Base-by-base conservation (phyloP, 2,113 vertebrate species). In the Gulo gulo region DNA sequence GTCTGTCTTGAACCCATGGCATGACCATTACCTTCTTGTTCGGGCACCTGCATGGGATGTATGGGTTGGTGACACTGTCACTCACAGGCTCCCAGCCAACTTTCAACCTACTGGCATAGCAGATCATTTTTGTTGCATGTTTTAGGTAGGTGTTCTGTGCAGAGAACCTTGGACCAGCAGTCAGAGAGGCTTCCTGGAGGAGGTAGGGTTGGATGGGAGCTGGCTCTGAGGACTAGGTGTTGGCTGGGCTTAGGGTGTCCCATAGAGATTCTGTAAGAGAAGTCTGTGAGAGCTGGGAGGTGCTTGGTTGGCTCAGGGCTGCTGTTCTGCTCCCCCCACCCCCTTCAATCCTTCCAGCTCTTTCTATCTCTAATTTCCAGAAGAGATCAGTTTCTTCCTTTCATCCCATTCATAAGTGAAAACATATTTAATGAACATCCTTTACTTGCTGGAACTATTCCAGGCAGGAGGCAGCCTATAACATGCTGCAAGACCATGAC, bases 31-130 rank as follows among this genome's bases (percentile, higher is more conserved):
- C 52, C 31, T 78, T 88, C 11, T 29, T 65, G 1, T 42, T 71
- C 14, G n/a, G 1, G 1, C 4, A 45, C 15, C 2, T 15, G 1
- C 16, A 7, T 34, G 45, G 50, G 12, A 7, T 50, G 82, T 39
- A 24, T 11, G 36, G 31, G 52, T 47, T 52, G 39, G 39, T 13
- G 55, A 92, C 55, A 31, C 16, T 63, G 45, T 74, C 15, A 39
- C 15, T 57, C 18, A 1, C 15, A 52, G 84, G 34, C 52, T 79
- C 3, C 31, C 45, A 24, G 67, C 80, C 31, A 50, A 7, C 45
- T 45, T 61, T 74, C 26, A 45, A 11, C n/a, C 29, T 18, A 0
- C 23, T 2, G 55, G 57, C 73, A 23, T 59, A 31, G 1, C 11
- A 91, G 36, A 13, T 21, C 18, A 12, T n/a, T 67, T 57, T 12